phyloP scores from a whole-genome alignment of 2,888 invertebrate genomes.

The Nomada hirtipes region DNA sequence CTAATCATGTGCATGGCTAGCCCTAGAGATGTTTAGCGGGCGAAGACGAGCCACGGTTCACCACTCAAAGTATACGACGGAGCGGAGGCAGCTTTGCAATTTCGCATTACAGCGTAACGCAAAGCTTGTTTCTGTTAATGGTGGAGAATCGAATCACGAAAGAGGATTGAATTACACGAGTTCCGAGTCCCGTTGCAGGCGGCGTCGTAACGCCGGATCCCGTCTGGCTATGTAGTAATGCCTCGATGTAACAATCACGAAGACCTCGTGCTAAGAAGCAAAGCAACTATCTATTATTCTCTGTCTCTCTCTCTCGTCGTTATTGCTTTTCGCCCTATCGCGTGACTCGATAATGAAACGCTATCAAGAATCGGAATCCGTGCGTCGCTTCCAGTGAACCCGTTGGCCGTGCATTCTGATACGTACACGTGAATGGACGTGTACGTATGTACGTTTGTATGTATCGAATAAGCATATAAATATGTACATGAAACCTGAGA shows the following conservation, averaged over 20 bases:
- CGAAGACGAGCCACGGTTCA: slow-evolving; percentile 1
- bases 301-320: slow-evolving; percentile 3
- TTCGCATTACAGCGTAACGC: slow-evolving; percentile 55
- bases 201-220: slow-evolving; percentile 44
- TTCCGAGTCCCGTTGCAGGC: slow-evolving; percentile 29
- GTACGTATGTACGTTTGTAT: background rate
- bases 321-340: slow-evolving; percentile 54
- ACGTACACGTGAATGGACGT: background rate
- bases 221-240: slow-evolving; percentile 44
- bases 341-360: slow-evolving; percentile 67
- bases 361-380: slow-evolving; percentile 58
- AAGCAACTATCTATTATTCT: background rate
- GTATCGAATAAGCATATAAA: background rate
- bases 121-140: slow-evolving; percentile 54
- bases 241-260: slow-evolving; percentile 55
- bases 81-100: slow-evolving; percentile 53
- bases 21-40: slow-evolving; percentile 19
- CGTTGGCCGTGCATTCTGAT: slow-evolving; percentile 50
- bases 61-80: slow-evolving; percentile 41
- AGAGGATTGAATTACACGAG: slow-evolving; percentile 61
- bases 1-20: slow-evolving; percentile 24
- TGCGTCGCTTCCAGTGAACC: slow-evolving; percentile 50
- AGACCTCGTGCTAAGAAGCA: slow-evolving; percentile 41
- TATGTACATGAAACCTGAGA: background rate
- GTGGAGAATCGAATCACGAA: slow-evolving; percentile 60